These are phyloP conservation scores for Eupleurogrammus muticus DNA, from an alignment of 2,797 vertebrate species.

Conservation along the genomic window DNA sequence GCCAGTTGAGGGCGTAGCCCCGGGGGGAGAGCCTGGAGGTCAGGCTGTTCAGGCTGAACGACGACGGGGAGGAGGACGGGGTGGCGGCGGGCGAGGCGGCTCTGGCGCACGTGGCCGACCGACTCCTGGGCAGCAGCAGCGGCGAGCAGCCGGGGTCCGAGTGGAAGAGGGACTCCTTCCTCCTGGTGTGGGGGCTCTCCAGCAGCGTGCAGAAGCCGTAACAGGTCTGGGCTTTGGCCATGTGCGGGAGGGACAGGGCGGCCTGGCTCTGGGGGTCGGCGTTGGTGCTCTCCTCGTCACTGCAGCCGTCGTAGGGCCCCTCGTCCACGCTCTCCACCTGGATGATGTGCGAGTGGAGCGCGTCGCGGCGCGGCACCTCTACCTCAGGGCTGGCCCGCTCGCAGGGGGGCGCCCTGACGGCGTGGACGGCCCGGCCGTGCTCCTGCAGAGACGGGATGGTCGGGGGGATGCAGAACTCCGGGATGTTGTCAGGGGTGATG, in stretches of 20 bases:
- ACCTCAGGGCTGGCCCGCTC: slow-evolving; percentile 61
- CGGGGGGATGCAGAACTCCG: slow-evolving; percentile 95
- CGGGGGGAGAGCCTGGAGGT: slow-evolving; percentile 76
- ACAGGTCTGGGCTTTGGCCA: slow-evolving; percentile 87
- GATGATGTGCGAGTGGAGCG: slow-evolving; percentile 84
- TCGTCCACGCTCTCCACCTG: slow-evolving; percentile 92
- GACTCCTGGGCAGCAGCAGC: slow-evolving; percentile 80
- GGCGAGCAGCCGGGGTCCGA: slow-evolving; percentile 78
- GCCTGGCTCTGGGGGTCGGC: slow-evolving; percentile 89
- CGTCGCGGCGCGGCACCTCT: slow-evolving; percentile 54
- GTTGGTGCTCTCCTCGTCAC: slow-evolving; percentile 89
- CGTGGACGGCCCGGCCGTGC: slow-evolving; percentile 53
- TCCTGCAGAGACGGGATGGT: slow-evolving; percentile 80
- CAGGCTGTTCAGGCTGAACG: slow-evolving; percentile 80
- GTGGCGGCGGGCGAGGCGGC: slow-evolving; percentile 54
- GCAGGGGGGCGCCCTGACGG: slow-evolving; percentile 45
- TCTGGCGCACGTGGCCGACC: slow-evolving; percentile 81
- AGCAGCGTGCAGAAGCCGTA: slow-evolving; percentile 95
- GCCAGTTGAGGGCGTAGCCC: slow-evolving; percentile 76
- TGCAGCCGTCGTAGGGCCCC: slow-evolving; percentile 71
- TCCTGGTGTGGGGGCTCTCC: slow-evolving; percentile 94
- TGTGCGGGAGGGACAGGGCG: slow-evolving; percentile 85
- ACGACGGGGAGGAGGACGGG: slow-evolving; percentile 67
- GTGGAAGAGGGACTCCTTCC: slow-evolving; percentile 94
- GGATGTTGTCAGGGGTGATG: slow-evolving; percentile 94